Conservation (phyloP, 2,113 vertebrate species). For the Geococcyx californianus region DNA sequence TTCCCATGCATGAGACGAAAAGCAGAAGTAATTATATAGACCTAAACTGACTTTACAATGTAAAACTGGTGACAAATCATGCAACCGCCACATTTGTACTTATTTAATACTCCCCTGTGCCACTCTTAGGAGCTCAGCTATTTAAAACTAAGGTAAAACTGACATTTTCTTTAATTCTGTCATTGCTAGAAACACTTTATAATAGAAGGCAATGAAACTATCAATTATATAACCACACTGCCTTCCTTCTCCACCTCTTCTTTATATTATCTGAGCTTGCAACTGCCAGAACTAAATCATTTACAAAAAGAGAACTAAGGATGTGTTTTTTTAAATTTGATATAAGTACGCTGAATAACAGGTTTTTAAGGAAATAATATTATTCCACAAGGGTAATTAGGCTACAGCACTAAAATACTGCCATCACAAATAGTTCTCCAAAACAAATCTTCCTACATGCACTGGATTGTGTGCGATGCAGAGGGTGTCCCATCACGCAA, state of each 20-base stretch:
- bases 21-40: background rate
- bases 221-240: background rate
- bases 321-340: background rate
- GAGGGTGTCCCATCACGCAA: background rate
- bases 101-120: background rate
- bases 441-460: background rate
- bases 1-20: accelerated
- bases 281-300: background rate
- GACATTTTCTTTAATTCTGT: background rate
- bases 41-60: background rate
- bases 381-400: background rate
- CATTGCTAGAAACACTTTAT: background rate
- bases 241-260: background rate
- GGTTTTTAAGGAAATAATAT: background rate
- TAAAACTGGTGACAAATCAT: background rate
- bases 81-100: background rate
- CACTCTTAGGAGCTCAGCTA: background rate
- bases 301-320: background rate
- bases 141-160: slow-evolving; percentile 9
- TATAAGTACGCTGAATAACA: background rate
- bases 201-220: background rate
- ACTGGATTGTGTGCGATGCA: background rate
- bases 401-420: background rate
- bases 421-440: background rate
- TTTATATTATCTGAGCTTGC: background rate